phyloP scores from a whole-genome alignment of 1,140 invertebrate genomes.

The Lepidotrigona ventralis region DNA sequence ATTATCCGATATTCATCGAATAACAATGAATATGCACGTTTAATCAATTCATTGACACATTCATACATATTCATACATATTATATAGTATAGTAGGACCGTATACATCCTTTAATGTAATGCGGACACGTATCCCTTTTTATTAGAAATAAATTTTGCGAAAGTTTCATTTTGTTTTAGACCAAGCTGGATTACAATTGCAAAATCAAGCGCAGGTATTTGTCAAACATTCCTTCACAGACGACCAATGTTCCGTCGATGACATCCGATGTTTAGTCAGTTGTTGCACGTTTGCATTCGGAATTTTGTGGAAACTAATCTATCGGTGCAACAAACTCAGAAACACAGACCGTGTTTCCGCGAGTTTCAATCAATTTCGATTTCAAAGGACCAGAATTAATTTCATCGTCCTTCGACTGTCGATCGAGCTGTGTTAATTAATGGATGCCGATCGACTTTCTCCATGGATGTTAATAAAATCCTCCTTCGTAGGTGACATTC shows the following conservation, averaged over 20 bases:
- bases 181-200: neutral
- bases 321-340: neutral
- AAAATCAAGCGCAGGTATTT: neutral
- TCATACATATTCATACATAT: neutral
- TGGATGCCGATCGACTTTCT: constrained; percentile 1
- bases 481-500: neutral
- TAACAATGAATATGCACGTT: neutral
- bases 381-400: neutral
- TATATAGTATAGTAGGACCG: no score
- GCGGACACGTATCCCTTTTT: neutral
- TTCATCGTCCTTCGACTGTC: constrained; percentile 14
- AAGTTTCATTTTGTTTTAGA: neutral
- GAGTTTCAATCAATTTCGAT: constrained; percentile 32
- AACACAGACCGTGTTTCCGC: neutral
- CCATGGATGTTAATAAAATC: constrained; percentile 18
- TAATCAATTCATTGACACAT: neutral
- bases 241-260: neutral
- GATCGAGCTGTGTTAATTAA: constrained; percentile 52
- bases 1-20: neutral
- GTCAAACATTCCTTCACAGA: no score
- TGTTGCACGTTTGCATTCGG: neutral
- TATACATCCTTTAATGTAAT: neutral
- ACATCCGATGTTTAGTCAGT: neutral
- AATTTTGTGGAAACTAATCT: constrained; percentile 20
- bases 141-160: neutral